A percentile compares a stretch with the other conserved stretches of the same genome.
Evolutionary conservation across 2,113 vertebrate species (phyloP).

Genomic region (Potamarius usumacintae): DNA sequence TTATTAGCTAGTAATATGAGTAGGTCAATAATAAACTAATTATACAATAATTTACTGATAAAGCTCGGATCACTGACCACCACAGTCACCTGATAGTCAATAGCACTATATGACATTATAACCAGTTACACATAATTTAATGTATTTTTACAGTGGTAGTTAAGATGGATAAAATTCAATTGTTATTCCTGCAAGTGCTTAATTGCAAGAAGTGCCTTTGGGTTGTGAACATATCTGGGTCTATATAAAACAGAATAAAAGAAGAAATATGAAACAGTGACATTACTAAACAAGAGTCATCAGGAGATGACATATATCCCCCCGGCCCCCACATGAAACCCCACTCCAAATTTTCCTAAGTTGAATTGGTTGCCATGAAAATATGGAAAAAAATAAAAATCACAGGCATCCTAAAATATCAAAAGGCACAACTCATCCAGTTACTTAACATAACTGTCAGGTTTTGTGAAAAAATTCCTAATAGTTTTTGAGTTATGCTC

Average conservation of each 20-base stretch:
- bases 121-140: not conserved
- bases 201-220: not conserved
- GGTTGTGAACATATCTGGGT: not conserved
- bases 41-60: not conserved
- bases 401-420: too few relatives aligned
- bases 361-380: too few relatives aligned
- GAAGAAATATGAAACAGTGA: not conserved
- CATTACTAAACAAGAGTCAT: not conserved
- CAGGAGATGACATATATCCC: not conserved
- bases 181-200: not conserved
- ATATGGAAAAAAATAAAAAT: too few relatives aligned
- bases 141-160: not conserved
- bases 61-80: not conserved
- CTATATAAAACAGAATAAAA: not conserved
- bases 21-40: not conserved
- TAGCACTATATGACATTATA: not conserved
- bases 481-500: too few relatives aligned
- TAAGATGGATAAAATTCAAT: not conserved
- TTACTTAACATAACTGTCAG: too few relatives aligned
- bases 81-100: not conserved
- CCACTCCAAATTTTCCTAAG: too few relatives aligned
- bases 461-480: too few relatives aligned
- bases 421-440: too few relatives aligned
- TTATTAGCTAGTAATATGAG: not conserved
- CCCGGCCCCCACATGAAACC: too few relatives aligned